Evolutionary conservation across 2,113 vertebrate genomes (phyloP).

Genomic region (Sapajus apella): DNA sequence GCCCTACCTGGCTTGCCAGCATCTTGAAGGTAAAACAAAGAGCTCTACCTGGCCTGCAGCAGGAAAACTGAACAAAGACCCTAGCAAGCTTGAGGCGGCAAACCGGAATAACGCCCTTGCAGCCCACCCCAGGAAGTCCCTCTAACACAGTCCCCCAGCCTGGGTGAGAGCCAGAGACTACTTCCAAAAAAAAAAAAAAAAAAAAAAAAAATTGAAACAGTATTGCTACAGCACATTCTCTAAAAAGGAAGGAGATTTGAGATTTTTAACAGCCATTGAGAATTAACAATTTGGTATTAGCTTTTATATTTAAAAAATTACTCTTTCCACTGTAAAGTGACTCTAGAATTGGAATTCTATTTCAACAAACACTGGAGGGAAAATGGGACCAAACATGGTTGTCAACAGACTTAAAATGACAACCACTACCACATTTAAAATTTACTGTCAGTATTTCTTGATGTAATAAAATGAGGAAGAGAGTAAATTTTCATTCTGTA

Average conservation of each 20-base stretch:
- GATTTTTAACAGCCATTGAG: constrained; percentile 43
- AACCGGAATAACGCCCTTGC: too few species aligned
- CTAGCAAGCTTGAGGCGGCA: too few species aligned
- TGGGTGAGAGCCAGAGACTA: too few species aligned
- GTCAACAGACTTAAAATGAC: background rate
- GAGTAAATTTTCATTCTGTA: constrained; percentile 36
- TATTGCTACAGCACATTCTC: background rate
- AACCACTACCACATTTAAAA: background rate
- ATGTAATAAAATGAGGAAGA: background rate
- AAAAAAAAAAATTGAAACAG: background rate
- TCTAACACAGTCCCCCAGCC: too few species aligned
- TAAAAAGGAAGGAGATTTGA: background rate
- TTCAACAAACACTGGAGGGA: background rate
- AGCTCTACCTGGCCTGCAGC: too few species aligned
- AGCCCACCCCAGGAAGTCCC: too few species aligned
- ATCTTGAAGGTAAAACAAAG: too few species aligned
- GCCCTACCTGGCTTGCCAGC: too few species aligned
- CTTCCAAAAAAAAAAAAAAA: too few species aligned
- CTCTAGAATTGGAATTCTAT: background rate
- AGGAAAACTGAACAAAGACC: too few species aligned
- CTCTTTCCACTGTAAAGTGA: background rate
- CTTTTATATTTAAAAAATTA: background rate
- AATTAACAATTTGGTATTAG: background rate
- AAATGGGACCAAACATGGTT: background rate
- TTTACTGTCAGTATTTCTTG: background rate